phyloP scores from a whole-genome alignment of 1,140 invertebrate species.

The Cyphomyrmex costatus region DNA sequence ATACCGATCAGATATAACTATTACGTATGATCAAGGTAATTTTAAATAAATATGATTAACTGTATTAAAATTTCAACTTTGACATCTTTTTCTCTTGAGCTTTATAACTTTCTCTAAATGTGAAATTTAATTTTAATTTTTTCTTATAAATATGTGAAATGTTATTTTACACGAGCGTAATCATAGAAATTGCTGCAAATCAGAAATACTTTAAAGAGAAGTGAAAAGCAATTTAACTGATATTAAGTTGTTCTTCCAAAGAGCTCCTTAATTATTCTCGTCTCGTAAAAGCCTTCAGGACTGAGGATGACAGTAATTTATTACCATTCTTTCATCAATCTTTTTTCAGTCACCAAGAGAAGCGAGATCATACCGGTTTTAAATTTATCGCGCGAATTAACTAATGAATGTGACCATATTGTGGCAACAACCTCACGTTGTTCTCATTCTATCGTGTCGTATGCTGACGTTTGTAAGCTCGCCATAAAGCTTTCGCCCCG shows the following conservation, averaged over 20 bases:
- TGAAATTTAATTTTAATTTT: background rate
- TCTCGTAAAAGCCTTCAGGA: background rate
- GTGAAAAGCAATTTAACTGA: background rate
- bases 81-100: background rate
- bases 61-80: background rate
- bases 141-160: background rate
- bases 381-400: slow-evolving; percentile 46
- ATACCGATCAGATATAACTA: background rate
- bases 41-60: background rate
- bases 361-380: background rate
- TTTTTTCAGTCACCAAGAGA: background rate
- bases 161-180: slow-evolving; percentile 3
- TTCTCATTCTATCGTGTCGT: background rate
- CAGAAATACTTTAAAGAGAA: background rate
- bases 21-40: background rate
- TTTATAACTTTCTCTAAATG: background rate
- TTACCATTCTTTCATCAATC: background rate
- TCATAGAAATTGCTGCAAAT: background rate
- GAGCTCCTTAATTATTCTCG: slow-evolving; percentile 5
- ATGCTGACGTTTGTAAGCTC: slow-evolving; percentile 8
- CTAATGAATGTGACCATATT: slow-evolving; percentile 6
- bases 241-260: slow-evolving; percentile 17
- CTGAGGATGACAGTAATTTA: slow-evolving; percentile 26
- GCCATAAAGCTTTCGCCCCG: slow-evolving; percentile 2
- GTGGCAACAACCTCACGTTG: slow-evolving; percentile 25